Evolutionary conservation across 1,140 invertebrate genomes (phyloP), one percentile per base, ranked within the genome.

Genomic region (Uloborus diversus): DNA sequence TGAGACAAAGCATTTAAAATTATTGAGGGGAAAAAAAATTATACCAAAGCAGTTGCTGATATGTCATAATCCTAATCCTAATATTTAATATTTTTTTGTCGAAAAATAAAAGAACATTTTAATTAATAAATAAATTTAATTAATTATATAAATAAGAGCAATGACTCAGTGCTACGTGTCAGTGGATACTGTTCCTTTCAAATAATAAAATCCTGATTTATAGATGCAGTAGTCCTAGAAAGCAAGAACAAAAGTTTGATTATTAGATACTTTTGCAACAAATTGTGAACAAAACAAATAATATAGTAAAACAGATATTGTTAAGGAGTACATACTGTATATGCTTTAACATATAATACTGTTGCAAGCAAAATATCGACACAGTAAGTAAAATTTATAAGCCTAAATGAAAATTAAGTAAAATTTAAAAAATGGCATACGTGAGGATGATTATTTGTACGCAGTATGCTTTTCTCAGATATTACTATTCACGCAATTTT

Each of bases 191-290:
- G 76, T 79, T 14, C 76, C 76, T 62, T 79, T 79, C 0, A 79
- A 32, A 9, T 79, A 79, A 51, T 61, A 79, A 27, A 69, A 79
- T 32, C 64, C 76, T 49, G 76, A 79, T 59, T 79, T 79, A 56
- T 69, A 61, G 2, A 79, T 57, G 69, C 76, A 79, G 11, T 79
- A 79, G 25, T 79, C 65, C 76, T 79, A 27, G 13, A 69, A 79
- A 11, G n/a, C n/a, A 56, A 35, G 61, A 79, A 51, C 4, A 53
- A 20, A 53, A 20, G 20, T 1, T n/a, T 14, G 20, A 9, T 53
- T n/a, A 53, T 20, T 53, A 53, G 23, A 17, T 53, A 9, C 17
- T 42, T 9, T 9, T 9, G 37, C 17, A 9, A 9, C 37, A 42
- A 42, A 42, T 42, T 42, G 7, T 42, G 7, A 42, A 42, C 17